phyloP scores from a whole-genome alignment of 2,797 vertebrate species.

The Phyllotis vaccarum region DNA sequence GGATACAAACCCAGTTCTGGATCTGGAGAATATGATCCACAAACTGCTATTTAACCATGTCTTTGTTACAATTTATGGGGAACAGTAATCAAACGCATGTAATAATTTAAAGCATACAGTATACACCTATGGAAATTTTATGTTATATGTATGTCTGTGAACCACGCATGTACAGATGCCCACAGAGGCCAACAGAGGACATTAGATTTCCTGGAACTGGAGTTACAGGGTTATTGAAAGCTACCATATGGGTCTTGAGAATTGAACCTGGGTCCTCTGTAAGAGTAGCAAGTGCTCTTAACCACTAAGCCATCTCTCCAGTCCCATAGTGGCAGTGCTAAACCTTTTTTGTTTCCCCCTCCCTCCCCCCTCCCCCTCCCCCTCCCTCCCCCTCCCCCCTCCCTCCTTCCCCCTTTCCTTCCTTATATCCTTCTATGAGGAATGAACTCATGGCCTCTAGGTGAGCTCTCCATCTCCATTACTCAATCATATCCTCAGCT shows the following conservation, averaged over 20 bases:
- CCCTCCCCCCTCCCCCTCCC: too few species aligned
- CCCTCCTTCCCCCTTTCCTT: neutral
- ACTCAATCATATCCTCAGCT: neutral
- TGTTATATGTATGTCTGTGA: neutral
- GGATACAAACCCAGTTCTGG: neutral
- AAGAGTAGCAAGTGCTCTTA: neutral
- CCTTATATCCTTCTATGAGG: too few species aligned
- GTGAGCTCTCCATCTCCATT: neutral
- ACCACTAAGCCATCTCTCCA: neutral
- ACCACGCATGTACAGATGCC: neutral
- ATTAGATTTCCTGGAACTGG: neutral
- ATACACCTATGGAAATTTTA: neutral
- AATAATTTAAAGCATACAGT: neutral
- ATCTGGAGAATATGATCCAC: neutral
- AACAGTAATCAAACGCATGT: neutral
- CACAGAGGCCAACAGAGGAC: neutral
- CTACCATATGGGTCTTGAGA: neutral
- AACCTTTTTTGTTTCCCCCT: neutral
- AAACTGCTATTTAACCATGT: neutral
- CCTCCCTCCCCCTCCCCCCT: neutral
- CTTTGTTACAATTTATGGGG: neutral
- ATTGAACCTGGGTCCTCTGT: neutral
- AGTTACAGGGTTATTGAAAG: neutral
- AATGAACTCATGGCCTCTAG: neutral
- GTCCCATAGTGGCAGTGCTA: neutral